Evolutionary conservation across 2,797 vertebrate genomes (phyloP).

Genomic region (Poeciliopsis infans): DNA sequence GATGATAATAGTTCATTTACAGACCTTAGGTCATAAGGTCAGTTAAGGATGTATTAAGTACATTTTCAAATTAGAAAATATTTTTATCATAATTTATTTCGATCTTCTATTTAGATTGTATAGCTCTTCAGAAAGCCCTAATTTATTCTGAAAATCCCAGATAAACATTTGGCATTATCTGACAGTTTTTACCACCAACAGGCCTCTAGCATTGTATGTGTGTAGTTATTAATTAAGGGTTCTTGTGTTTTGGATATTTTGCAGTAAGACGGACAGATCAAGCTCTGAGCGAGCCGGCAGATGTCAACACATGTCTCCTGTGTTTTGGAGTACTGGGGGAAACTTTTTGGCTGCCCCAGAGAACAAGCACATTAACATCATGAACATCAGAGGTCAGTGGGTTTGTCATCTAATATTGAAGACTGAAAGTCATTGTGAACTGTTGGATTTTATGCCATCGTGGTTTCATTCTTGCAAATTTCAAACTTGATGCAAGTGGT

Average conservation of each 20-base stretch:
- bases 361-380: slow-evolving; percentile 84
- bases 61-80: not conserved
- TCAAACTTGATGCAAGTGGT: not conserved
- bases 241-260: slow-evolving; percentile 9
- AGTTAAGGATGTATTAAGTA: not conserved
- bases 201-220: not conserved
- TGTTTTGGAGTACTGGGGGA: slow-evolving; percentile 82
- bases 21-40: not conserved
- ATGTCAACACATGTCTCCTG: slow-evolving; percentile 75
- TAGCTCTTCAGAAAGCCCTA: not conserved
- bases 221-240: not conserved
- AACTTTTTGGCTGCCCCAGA: slow-evolving; percentile 81
- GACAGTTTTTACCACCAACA: not conserved
- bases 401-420: not conserved
- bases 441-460: not conserved
- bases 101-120: not conserved
- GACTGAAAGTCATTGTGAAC: not conserved
- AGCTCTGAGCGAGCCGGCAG: slow-evolving; percentile 68
- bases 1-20: not conserved
- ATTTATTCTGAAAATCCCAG: not conserved
- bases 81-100: not conserved
- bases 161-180: not conserved
- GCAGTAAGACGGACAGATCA: slow-evolving; percentile 70
- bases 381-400: slow-evolving; percentile 72
- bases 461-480: not conserved